Conservation (phyloP, 2,113 vertebrate genomes). For the Isurus oxyrinchus region DNA sequence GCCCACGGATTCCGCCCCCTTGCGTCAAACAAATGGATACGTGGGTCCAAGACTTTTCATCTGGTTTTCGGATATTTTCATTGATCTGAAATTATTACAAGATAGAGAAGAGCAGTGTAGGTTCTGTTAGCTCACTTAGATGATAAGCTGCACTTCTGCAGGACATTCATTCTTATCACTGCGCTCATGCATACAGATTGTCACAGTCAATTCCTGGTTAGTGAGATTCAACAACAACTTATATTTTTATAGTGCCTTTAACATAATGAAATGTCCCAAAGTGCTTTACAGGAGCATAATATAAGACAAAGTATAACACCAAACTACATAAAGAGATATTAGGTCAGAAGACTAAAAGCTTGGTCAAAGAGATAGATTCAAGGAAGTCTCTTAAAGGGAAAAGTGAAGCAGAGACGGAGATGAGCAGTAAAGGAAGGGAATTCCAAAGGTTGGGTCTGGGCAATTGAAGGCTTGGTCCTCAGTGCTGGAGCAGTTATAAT, state of each 20-base stretch:
- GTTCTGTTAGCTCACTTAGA: not conserved
- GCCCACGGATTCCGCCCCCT: conserved; percentile 68
- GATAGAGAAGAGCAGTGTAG: not conserved
- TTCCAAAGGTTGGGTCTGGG: not conserved
- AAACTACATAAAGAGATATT: not conserved
- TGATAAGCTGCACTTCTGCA: no score
- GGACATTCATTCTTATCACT: not conserved
- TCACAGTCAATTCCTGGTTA: not conserved
- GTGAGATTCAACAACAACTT: not conserved
- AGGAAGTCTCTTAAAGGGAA: not conserved
- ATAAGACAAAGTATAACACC: not conserved
- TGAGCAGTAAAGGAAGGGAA: no score
- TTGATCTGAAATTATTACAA: conserved; percentile 59
- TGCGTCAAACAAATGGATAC: conserved; percentile 80
- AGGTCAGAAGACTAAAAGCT: not conserved
- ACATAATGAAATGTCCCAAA: not conserved
- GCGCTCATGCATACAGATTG: not conserved
- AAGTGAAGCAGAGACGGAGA: not conserved
- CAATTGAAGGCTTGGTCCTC: not conserved
- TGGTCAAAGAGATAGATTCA: not conserved
- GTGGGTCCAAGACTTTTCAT: conserved; percentile 72
- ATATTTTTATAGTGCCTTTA: not conserved
- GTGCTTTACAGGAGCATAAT: not conserved
- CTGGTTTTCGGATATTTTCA: conserved; percentile 60
- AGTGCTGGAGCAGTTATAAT: no score